Evolutionary conservation across 2,797 vertebrate genomes (phyloP).

Genomic region (Borostomias antarcticus): DNA sequence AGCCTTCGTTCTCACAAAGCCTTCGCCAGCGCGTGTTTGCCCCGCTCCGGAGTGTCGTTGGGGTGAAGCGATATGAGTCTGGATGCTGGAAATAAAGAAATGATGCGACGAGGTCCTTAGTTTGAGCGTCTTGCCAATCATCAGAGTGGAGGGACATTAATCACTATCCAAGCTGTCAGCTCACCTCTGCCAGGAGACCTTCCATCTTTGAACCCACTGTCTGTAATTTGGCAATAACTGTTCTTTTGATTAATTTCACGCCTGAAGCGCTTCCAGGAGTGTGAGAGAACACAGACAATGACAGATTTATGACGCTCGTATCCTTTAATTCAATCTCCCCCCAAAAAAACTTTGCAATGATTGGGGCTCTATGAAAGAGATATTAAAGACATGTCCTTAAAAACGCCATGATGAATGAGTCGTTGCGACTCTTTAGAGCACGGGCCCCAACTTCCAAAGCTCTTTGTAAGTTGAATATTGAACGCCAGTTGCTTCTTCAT

Average conservation of each 20-base stretch:
- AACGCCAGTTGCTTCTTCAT: background rate
- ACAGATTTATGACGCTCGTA: slow-evolving; percentile 67
- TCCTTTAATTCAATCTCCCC: slow-evolving; percentile 58
- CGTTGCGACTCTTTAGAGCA: slow-evolving; percentile 3
- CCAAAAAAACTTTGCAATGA: slow-evolving; percentile 64
- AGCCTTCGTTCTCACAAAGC: slow-evolving; percentile 41
- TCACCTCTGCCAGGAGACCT: slow-evolving; percentile 62
- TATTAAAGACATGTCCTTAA: slow-evolving; percentile 42
- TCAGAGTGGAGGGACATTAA: slow-evolving; percentile 57
- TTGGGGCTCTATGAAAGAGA: slow-evolving; percentile 58
- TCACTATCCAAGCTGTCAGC: slow-evolving; percentile 63
- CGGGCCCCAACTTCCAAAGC: background rate
- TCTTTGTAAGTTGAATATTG: slow-evolving; percentile 1
- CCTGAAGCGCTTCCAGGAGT: slow-evolving; percentile 64
- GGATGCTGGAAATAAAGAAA: slow-evolving; percentile 15
- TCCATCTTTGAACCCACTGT: slow-evolving; percentile 74
- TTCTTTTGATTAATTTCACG: slow-evolving; percentile 75
- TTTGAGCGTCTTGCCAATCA: slow-evolving; percentile 66
- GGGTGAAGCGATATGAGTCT: slow-evolving; percentile 19
- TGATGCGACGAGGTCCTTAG: no score
- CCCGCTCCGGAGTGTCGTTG: slow-evolving; percentile 13
- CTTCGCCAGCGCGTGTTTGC: slow-evolving; percentile 33
- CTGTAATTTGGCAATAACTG: slow-evolving; percentile 75
- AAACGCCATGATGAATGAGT: slow-evolving; percentile 42
- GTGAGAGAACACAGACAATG: slow-evolving; percentile 65